Evolutionary conservation across 1,140 invertebrate species (phyloP).

Genomic region (Drosophila funebris): DNA sequence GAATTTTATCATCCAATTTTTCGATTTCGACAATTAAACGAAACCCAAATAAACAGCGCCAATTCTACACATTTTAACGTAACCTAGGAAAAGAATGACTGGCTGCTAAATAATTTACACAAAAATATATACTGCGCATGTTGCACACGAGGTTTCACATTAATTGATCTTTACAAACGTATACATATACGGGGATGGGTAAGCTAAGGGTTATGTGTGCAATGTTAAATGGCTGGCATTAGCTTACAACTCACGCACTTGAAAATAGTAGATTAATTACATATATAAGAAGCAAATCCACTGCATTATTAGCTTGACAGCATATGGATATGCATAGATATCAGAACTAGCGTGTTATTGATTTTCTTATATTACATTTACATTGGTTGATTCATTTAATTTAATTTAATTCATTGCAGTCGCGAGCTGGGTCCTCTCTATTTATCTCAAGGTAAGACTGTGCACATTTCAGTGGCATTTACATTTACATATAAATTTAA

Average conservation of each 20-base stretch:
- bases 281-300: slow-evolving; percentile 54
- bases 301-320: slow-evolving; percentile 28
- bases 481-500: slow-evolving; percentile 47
- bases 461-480: slow-evolving; percentile 59
- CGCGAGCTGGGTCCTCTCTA: slow-evolving; percentile 20
- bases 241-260: slow-evolving; percentile 60
- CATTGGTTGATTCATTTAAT: slow-evolving; percentile 55
- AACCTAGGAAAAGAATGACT: slow-evolving; percentile 60
- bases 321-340: slow-evolving; percentile 47
- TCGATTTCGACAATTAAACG: slow-evolving; percentile 55
- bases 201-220: slow-evolving; percentile 23
- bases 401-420: slow-evolving; percentile 13
- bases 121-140: slow-evolving; percentile 43
- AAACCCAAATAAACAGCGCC: slow-evolving; percentile 53
- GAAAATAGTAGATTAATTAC: slow-evolving; percentile 65
- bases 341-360: slow-evolving; percentile 53
- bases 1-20: slow-evolving; percentile 24
- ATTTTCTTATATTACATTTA: slow-evolving; percentile 68
- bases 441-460: slow-evolving; percentile 39
- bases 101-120: slow-evolving; percentile 61
- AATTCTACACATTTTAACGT: slow-evolving; percentile 48
- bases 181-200: slow-evolving; percentile 14
- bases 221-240: slow-evolving; percentile 51
- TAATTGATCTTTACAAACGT: slow-evolving; percentile 65
- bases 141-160: slow-evolving; percentile 39